phyloP scores from a whole-genome alignment of 2,888 invertebrate species.

The Neria commutata region DNA sequence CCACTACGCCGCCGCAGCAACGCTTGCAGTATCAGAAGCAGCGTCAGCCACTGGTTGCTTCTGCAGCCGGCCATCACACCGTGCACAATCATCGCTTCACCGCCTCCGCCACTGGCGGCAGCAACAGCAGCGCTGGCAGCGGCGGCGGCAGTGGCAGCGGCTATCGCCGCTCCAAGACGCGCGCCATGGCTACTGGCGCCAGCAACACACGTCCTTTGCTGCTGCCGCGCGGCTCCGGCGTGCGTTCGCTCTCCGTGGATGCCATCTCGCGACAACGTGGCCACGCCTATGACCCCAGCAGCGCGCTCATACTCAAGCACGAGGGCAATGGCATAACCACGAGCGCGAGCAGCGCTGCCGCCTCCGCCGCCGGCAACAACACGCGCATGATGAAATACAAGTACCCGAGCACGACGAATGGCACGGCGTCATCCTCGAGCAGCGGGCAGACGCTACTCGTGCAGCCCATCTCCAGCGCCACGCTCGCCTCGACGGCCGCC shows the following conservation, averaged over 20 bases:
- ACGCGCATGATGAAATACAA: conserved; percentile 57
- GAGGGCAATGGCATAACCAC: conserved; percentile 49
- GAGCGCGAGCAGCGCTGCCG: conserved; percentile 28
- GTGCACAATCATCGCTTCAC: conserved; percentile 55
- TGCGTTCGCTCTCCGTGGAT: conserved; percentile 61
- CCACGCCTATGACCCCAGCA: conserved; percentile 50
- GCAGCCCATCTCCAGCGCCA: conserved; percentile 57
- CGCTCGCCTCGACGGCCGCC: conserved; percentile 42
- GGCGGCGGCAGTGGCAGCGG: conserved; percentile 35
- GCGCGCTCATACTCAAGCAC: conserved; percentile 55
- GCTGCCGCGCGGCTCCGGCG: conserved; percentile 38
- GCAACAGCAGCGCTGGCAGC: conserved; percentile 14
- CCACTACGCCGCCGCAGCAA: conserved; percentile 37
- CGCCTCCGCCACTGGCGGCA: conserved; percentile 21
- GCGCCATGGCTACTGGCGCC: conserved; percentile 40
- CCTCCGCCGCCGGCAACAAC: conserved; percentile 17
- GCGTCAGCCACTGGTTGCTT: conserved; percentile 55
- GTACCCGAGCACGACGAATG: conserved; percentile 29
- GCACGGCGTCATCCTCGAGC: conserved; percentile 14
- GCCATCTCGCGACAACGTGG: conserved; percentile 55
- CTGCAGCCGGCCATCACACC: conserved; percentile 42
- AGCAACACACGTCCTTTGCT: conserved; percentile 23
- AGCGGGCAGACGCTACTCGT: conserved; percentile 55
- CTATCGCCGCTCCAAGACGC: conserved; percentile 54
- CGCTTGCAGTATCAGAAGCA: conserved; percentile 59